phyloP scores from a whole-genome alignment of 35 echinoderm and acorn worm species.

The Chiridota heheva region DNA sequence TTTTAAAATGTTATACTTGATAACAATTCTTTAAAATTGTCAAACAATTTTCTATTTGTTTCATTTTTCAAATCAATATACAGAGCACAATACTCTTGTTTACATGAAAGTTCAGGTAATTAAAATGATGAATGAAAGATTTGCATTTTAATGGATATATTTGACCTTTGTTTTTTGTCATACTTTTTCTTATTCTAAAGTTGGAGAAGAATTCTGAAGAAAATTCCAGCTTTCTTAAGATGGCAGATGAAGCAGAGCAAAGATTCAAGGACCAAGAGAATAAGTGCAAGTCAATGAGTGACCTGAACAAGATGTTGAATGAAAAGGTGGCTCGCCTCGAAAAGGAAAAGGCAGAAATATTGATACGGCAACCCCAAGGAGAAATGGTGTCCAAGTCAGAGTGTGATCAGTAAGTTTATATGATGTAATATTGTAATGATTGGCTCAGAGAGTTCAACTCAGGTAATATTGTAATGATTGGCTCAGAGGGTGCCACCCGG shows the following conservation, averaged over 20 bases:
- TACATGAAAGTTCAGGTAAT: too few species aligned
- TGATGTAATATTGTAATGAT: too few species aligned
- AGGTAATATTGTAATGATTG: too few species aligned
- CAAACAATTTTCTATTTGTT: too few species aligned
- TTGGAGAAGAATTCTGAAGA: constrained; percentile 37
- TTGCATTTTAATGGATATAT: too few species aligned
- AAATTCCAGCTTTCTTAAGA: constrained; percentile 1
- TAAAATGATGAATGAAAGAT: too few species aligned
- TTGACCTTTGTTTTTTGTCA: not conserved
- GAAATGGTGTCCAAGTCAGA: constrained; percentile 67
- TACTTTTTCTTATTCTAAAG: constrained; percentile 22
- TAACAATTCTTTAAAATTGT: too few species aligned
- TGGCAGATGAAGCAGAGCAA: constrained; percentile 28
- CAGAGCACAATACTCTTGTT: too few species aligned
- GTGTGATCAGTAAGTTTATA: constrained; percentile 75
- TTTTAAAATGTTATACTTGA: too few species aligned
- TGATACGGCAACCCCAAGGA: constrained; percentile 34
- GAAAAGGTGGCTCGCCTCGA: constrained; percentile 58
- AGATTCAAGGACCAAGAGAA: constrained; percentile 38
- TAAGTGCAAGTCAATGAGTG: constrained; percentile 40
- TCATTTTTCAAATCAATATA: too few species aligned
- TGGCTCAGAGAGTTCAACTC: too few species aligned
- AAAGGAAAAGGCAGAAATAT: constrained; percentile 60
- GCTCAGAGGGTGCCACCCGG: too few species aligned
- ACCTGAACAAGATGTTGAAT: constrained; percentile 57